Evolutionary conservation across 2,797 vertebrate genomes (phyloP).

Genomic region (Pangasius sanitwongsei): DNA sequence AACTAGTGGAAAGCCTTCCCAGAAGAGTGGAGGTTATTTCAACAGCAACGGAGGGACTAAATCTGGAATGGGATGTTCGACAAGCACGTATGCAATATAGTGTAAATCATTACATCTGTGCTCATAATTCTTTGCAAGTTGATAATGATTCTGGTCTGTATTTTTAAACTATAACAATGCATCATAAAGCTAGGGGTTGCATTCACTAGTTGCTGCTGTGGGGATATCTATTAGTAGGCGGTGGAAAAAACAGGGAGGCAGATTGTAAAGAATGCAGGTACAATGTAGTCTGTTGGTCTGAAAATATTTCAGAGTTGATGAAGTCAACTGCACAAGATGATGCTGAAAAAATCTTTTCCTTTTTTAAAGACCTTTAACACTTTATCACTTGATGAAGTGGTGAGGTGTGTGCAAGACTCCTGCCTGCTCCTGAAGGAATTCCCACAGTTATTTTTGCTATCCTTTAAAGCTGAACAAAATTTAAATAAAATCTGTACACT

Average conservation of each 20-base stretch:
- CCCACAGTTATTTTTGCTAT: not conserved
- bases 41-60: not conserved
- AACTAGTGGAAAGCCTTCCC: not conserved
- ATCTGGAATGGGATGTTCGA: not conserved
- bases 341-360: not conserved
- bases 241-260: not conserved
- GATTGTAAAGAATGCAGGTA: not conserved
- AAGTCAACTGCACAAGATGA: not conserved
- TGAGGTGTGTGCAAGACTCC: not conserved
- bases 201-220: not conserved
- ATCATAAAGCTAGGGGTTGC: not conserved
- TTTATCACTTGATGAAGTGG: not conserved
- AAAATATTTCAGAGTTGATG: no score
- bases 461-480: not conserved
- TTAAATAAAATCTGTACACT: not conserved
- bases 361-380: not conserved
- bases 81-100: not conserved
- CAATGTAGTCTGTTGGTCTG: not conserved
- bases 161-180: not conserved
- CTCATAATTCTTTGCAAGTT: not conserved
- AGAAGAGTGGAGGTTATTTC: not conserved
- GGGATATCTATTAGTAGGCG: not conserved
- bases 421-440: not conserved
- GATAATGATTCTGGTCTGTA: not conserved
- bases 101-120: not conserved